These are phyloP conservation scores for Magallana nippona DNA, from an alignment of 2,888 invertebrate genomes.

Conservation along the genomic window DNA sequence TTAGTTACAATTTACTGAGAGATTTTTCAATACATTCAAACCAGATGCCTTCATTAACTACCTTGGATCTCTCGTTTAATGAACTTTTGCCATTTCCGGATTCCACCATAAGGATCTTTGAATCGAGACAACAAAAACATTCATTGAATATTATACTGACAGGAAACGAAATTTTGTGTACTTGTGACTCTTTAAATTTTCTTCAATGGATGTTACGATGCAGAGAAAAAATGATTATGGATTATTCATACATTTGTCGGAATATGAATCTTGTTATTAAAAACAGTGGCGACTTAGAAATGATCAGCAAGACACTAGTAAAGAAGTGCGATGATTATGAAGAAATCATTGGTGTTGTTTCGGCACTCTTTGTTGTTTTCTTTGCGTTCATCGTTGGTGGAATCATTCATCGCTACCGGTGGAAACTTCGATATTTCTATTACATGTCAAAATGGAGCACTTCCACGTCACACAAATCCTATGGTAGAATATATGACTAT, in stretches of 20 bases:
- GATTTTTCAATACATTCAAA: background rate
- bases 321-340: slow-evolving; percentile 5
- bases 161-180: slow-evolving; percentile 37
- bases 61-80: slow-evolving; percentile 17
- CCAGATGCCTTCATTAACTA: background rate
- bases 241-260: background rate
- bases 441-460: slow-evolving; percentile 34
- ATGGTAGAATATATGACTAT: slow-evolving; percentile 42
- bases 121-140: background rate
- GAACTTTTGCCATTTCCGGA: background rate
- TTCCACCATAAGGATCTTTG: background rate
- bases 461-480: slow-evolving; percentile 18
- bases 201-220: slow-evolving; percentile 34
- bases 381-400: slow-evolving; percentile 19
- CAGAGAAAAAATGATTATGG: background rate
- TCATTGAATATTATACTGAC: slow-evolving; percentile 10
- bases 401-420: slow-evolving; percentile 41
- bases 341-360: background rate
- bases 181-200: slow-evolving; percentile 39
- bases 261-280: background rate
- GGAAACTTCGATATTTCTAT: slow-evolving; percentile 45
- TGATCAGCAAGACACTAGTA: background rate
- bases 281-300: background rate
- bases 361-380: background rate
- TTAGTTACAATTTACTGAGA: slow-evolving; percentile 26